phyloP scores from a whole-genome alignment of 2,113 vertebrate species.

The Megaceryle maxima region DNA sequence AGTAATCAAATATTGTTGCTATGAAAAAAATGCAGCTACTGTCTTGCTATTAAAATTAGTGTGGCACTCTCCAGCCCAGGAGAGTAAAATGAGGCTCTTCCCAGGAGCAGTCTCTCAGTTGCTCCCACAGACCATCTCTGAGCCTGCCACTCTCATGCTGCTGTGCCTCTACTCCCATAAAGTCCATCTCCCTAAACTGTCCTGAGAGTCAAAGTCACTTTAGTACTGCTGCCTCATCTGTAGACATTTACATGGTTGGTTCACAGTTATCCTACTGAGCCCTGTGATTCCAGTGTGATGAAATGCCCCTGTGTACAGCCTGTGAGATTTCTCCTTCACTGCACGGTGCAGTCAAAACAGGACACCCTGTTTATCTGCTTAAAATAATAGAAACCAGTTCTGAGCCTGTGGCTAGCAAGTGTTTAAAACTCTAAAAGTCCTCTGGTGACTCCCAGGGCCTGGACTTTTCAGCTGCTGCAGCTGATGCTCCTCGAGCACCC shows the following conservation, averaged over 20 bases:
- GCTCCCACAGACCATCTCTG: not conserved
- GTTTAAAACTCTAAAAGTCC: not conserved
- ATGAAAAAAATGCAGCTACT: not conserved
- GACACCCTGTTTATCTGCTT: not conserved
- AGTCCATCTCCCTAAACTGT: not conserved
- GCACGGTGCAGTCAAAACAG: not conserved
- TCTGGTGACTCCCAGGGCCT: not conserved
- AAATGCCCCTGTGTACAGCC: accelerated
- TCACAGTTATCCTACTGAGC: not conserved
- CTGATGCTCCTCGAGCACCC: not conserved
- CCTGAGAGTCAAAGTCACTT: not conserved
- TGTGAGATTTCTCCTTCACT: accelerated
- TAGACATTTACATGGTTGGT: no score
- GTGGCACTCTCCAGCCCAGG: not conserved
- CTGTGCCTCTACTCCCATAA: not conserved
- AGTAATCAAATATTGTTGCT: not conserved
- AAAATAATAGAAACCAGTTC: not conserved
- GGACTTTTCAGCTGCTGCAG: not conserved
- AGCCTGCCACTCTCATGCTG: not conserved
- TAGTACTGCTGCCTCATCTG: not conserved
- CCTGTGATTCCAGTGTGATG: not conserved
- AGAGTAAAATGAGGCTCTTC: not conserved
- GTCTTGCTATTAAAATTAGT: not conserved
- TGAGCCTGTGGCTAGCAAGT: not conserved
- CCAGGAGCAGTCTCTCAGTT: not conserved